Evolutionary conservation across 1,140 invertebrate species (phyloP), one percentile per base, ranked within the genome.

Genomic region (Lordiphosa clarofinis): DNA sequence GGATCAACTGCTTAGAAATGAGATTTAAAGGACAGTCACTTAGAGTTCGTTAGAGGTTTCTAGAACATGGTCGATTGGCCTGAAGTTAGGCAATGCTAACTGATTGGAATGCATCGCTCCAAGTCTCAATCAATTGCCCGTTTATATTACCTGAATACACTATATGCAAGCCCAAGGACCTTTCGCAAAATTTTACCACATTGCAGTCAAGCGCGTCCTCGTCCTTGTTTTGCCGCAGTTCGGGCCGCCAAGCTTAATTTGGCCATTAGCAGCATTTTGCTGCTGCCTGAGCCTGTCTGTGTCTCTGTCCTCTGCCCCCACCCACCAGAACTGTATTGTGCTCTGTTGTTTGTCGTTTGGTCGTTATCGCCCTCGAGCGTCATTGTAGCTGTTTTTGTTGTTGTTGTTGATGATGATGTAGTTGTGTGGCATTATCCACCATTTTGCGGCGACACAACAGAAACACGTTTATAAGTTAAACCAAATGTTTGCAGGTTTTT

Each of bases 241-340:
- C 33, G 50, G 48, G 49, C 39, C 15, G 44, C 66, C 72, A 74
- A 58, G 74, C 67, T 67, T 79, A 70, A 78, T 79, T 79, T 74
- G 37, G 54, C 74, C 65, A 81, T 79, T 79, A 73, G 54, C 60
- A 28, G 40, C 49, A 56, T 44, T 62, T 53, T 71, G 55, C 52
- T 13, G 35, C 54, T 57, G 40, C 31, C 46, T 15, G 48, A 38
- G 13, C 4, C 37, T 15, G 15, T 46, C 39, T 19, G 11, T n/a
- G 6, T n/a, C 13, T 15, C 13, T 36, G 15, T 11, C 38, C 3
- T 47, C 10, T 13, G 9, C 15, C 35, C 21, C 12, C 11, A 10
- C 21, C 21, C 12, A 5, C 1, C n/a, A n/a, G n/a, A n/a, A 1
- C n/a, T 28, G 0, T 10, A 13, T 13, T 31, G 21, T 42, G 6